Evolutionary conservation across 2,888 invertebrate species (phyloP), one percentile per base, ranked within the genome.

Genomic region (Drosophila limbata): DNA sequence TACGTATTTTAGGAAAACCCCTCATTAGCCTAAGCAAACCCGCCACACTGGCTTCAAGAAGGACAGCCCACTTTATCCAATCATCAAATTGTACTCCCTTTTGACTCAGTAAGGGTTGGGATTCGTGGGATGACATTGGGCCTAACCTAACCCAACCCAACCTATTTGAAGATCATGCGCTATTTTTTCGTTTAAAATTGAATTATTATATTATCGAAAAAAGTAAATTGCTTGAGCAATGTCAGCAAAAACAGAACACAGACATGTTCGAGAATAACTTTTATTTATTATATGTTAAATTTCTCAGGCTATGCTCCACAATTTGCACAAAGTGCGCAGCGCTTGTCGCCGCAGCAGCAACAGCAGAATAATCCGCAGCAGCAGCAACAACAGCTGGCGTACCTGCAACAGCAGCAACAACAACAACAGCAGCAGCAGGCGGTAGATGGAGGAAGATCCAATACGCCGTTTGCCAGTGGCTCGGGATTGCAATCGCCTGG

Each of bases 401-500:
- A 77, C 21, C 79, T 88, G 65, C 88, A 81, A 40, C 70, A 75
- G 62, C 87, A 80, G 31, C 87, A 87, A 19, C 89, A 90, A 21
- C 91, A 91, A 15, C 91, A 91, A n/a, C 80, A 81, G 19, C 82
- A 73, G 63, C 84, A 84, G 66, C 86, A 77, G 69, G 69, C 61
- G 69, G 67, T 51, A 4, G 88, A 85, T 39, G 85, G 78, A 0
- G 89, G 48, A 1, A 82, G 85, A 3, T 73, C 82, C 13, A 87
- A 74, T 21, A 89, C 85, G 6, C 85, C 89, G 1, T 86, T 84
- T 50, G 85, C 81, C 11, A 80, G 89, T 8, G 80, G 78, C 5
- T 79, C 82, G 5, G 90, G 84, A 4, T 77, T 93, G 91, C 88
- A 90, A 48, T 91, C 94, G 92, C 85, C 93, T 77, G 84, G 92